Evolutionary conservation across 2,113 vertebrate species (phyloP), one percentile per base, ranked within the genome.

Genomic region (Rousettus leschenaultii): DNA sequence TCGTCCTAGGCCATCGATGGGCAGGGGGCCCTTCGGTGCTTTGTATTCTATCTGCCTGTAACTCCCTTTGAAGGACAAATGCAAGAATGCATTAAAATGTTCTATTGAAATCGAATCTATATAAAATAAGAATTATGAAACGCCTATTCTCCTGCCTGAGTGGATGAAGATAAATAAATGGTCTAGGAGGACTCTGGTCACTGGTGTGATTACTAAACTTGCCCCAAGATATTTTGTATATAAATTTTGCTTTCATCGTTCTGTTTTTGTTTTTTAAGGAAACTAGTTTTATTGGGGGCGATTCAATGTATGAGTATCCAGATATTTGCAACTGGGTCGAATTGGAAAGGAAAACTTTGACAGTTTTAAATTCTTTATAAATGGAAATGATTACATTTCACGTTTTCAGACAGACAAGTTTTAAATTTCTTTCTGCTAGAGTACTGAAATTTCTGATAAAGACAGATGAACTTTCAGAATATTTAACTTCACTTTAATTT

Each of bases 361-460:
- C 11, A 0, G 68, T 86, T 92, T 97, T 73, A 1, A 24, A 94
- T 95, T 78, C 70, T 68, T 82, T 55, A 77, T 48, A 68, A 97
- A 79, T 63, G 21, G 6, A 96, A 96, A 97, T 75, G 2, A 57
- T 6, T 51, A 77, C 77, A 63, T 71, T 30, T 3, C 13, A 38
- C 0, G 13, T 45, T 66, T 24, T 82, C 59, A 94, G 24, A n/a
- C 9, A 92, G 40, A 38, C 51, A 45, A 13, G 0, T 55, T 80
- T 91, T 89, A 86, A 93, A 33, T 16, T 84, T 91, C 15, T 78
- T 68, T 26, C 4, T 59, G 57, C 2, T 61, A 24, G 45, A 55
- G 6, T 7, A 10, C 3, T 59, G 8, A 61, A 73, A 70, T 68
- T 93, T 57, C 18, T 82, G 3, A 1, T 73, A 40, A 68, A 70